These are phyloP conservation scores for Henricia sp. DNA, from an alignment of 53 echinoderm and acorn worm genomes.

Conservation along the genomic window DNA sequence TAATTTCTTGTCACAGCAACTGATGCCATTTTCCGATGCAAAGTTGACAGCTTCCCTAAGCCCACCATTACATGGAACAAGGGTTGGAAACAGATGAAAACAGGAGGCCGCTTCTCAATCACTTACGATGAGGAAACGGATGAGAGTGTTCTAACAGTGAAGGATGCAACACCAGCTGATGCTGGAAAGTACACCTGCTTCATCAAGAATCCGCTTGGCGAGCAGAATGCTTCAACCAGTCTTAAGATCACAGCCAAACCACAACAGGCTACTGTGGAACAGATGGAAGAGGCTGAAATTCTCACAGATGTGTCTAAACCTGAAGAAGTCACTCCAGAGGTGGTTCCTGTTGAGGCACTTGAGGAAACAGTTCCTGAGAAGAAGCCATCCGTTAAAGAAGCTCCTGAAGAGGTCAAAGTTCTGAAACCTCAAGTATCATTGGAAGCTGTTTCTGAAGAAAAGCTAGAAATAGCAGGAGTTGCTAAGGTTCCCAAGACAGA, in stretches of 20 bases:
- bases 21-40: constrained; percentile 81
- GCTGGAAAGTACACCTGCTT: constrained; percentile 96
- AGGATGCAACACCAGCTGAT: constrained; percentile 79
- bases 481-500: constrained; percentile 25
- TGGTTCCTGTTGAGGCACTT: constrained; percentile 40
- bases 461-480: constrained; percentile 27
- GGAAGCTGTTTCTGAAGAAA: constrained; percentile 27
- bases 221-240: constrained; percentile 72
- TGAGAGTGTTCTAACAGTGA: constrained; percentile 81
- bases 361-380: constrained; percentile 48
- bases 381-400: constrained; percentile 55
- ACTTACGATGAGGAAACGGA: constrained; percentile 73
- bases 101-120: constrained; percentile 79
- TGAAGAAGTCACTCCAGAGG: constrained; percentile 46
- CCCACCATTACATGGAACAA: constrained; percentile 90
- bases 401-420: constrained; percentile 42
- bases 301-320: constrained; percentile 19
- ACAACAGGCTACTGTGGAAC: constrained; percentile 57
- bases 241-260: constrained; percentile 65
- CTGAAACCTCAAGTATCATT: constrained; percentile 27
- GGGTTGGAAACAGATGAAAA: constrained; percentile 88
- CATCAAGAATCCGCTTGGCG: constrained; percentile 80
- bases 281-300: constrained; percentile 42
- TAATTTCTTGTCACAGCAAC: constrained; percentile 7
- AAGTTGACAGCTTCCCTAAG: constrained; percentile 79